A percentile compares a stretch with the other conserved stretches of the same genome.
These are phyloP conservation scores for Euplagia quadripunctaria DNA, from an alignment of 2,888 invertebrate genomes.

Conservation along the genomic window DNA sequence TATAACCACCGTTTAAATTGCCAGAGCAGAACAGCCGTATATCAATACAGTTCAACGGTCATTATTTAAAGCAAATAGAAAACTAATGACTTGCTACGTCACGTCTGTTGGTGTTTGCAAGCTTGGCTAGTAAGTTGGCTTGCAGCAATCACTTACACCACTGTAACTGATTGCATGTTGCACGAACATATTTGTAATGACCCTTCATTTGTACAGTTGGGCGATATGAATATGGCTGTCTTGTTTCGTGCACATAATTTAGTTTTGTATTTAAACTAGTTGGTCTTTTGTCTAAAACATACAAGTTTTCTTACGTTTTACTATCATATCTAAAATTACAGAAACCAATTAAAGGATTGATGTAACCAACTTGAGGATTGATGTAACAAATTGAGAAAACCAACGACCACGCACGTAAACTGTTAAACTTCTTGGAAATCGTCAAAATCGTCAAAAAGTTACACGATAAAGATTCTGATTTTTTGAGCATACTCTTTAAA, in stretches of 20 bases:
- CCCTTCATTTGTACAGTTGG: slow-evolving; percentile 63
- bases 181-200: slow-evolving; percentile 67
- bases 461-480: no score
- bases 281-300: neutral
- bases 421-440: no score
- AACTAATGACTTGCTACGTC: slow-evolving; percentile 63
- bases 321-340: no score
- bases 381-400: no score
- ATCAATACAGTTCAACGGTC: slow-evolving; percentile 39
- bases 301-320: no score
- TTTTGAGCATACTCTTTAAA: slow-evolving; percentile 43
- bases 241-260: slow-evolving; percentile 12
- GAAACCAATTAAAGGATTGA: no score
- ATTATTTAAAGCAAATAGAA: slow-evolving; percentile 58
- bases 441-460: no score
- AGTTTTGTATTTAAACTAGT: neutral
- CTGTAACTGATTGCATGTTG: slow-evolving; percentile 74
- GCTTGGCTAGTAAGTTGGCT: slow-evolving; percentile 69
- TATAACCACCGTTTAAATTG: slow-evolving; percentile 21
- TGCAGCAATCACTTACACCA: slow-evolving; percentile 73
- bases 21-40: slow-evolving; percentile 29
- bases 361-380: no score
- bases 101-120: slow-evolving; percentile 53
- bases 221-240: slow-evolving; percentile 40
- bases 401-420: no score